Base-by-base conservation (phyloP, 2,797 vertebrate species). In the Anas capensis region DNA sequence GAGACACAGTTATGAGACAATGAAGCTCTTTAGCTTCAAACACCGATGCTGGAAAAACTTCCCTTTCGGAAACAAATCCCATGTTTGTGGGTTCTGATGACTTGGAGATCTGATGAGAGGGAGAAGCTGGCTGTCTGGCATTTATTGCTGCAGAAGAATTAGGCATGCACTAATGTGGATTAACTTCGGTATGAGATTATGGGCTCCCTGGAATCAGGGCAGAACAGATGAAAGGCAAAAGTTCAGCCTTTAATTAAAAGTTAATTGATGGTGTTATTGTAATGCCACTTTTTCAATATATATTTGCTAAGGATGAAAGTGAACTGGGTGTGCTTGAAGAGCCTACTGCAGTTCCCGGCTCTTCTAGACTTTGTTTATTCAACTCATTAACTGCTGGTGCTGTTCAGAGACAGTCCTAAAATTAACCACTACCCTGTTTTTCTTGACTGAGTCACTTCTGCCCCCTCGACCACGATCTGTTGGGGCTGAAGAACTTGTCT, bases 181-280 rank as follows among this genome's bases (percentile, higher is more conserved):
- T 92, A 83, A 77, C 33, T 89, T 57, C 34, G 68, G 0, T 60
- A 69, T 62, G 18, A 90, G 72, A 83, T 93, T 92, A 86, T 81
- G 91, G 91, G 70, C 82, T 92, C 61, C 88, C 49, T 92, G 70
- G 73, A 90, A 84, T 93, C 73, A 91, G 54, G 73, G 58, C 70
- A 90, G 82, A 91, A 75, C 33, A 95, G 80, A 95, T 94, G 93
- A 95, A 96, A 96, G 94, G n/a, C 40, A 40, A 40, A 91, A 86
- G 61, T 92, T 93, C 85, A 95, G 54, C 80, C 95, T 96, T 90
- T 96, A 95, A 96, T 96, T 96, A 96, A 91, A 95, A 93, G 71
- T 80, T 94, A 96, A 91, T 96, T 92, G 65, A 86, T 78, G 72
- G 85, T 95, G 79, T 81, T 95, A 91, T 51, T 96, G 36, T 56